Conservation (phyloP, 2,888 invertebrate species). For the Philaethria dido region DNA sequence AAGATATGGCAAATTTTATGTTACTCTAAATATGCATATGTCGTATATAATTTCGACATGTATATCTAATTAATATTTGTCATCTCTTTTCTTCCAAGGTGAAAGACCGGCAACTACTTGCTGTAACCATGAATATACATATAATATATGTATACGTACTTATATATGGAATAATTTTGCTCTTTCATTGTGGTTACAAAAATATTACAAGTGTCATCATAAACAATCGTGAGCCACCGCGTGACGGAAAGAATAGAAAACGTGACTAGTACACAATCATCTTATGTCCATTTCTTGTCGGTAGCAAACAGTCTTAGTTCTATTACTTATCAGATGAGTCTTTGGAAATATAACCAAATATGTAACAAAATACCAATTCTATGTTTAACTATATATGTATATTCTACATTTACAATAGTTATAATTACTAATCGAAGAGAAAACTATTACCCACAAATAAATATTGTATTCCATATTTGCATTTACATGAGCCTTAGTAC, state of each 20-base stretch:
- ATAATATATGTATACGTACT: not conserved
- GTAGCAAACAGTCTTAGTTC: conserved; percentile 6
- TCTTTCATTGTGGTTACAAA: conserved; percentile 31
- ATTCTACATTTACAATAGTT: too few relatives aligned
- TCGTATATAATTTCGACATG: conserved; percentile 31
- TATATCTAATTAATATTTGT: conserved; percentile 38
- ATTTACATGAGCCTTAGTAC: not conserved
- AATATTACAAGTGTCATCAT: conserved; percentile 34
- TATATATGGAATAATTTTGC: conserved; percentile 28
- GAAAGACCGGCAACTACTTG: conserved; percentile 12
- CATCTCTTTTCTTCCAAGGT: conserved; percentile 27
- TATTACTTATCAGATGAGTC: conserved; percentile 19
- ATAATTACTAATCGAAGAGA: too few relatives aligned
- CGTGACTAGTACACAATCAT: conserved; percentile 38
- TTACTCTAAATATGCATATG: conserved; percentile 23
- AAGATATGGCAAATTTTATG: conserved; percentile 7
- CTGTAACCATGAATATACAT: conserved; percentile 2
- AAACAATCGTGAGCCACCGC: conserved; percentile 39
- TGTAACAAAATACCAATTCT: not conserved
- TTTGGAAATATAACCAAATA: not conserved
- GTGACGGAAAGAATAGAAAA: conserved; percentile 39
- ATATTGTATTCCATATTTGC: not conserved
- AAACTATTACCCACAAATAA: too few relatives aligned
- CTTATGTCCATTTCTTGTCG: conserved; percentile 25
- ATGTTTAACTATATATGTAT: too few relatives aligned